A percentile compares a stretch with the other conserved stretches of the same genome.
These are phyloP conservation scores for Arenaria interpres DNA, from an alignment of 2,113 vertebrate genomes.

Conservation along the genomic window DNA sequence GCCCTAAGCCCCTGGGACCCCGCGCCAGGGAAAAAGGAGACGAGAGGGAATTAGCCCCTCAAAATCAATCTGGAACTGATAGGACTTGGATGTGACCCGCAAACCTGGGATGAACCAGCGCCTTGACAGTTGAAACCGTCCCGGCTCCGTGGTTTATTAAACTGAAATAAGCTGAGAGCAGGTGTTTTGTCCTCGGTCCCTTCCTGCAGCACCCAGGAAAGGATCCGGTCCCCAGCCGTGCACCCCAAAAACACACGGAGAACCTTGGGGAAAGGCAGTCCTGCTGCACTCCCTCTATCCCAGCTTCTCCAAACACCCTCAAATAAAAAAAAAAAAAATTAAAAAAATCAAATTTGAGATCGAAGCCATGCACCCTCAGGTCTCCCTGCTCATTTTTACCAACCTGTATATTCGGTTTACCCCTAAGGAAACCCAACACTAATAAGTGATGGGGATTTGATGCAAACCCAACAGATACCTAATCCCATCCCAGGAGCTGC, in stretches of 20 bases:
- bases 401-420: fast-evolving
- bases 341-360: background rate
- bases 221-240: background rate
- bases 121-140: background rate
- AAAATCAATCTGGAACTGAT: background rate
- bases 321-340: background rate
- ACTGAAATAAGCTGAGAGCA: background rate
- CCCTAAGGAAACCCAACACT: background rate
- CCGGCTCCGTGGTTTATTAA: background rate
- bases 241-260: fast-evolving
- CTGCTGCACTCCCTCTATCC: background rate
- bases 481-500: background rate
- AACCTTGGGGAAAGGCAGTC: fast-evolving
- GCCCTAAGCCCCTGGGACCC: background rate
- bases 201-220: background rate
- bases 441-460: background rate
- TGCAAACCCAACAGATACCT: background rate
- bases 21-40: constrained; percentile 1
- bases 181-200: background rate
- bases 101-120: background rate
- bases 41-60: constrained; percentile 20
- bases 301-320: background rate
- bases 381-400: background rate
- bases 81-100: background rate
- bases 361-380: background rate